Evolutionary conservation across 2,888 invertebrate genomes (phyloP).

Genomic region (Orgyia antiqua): DNA sequence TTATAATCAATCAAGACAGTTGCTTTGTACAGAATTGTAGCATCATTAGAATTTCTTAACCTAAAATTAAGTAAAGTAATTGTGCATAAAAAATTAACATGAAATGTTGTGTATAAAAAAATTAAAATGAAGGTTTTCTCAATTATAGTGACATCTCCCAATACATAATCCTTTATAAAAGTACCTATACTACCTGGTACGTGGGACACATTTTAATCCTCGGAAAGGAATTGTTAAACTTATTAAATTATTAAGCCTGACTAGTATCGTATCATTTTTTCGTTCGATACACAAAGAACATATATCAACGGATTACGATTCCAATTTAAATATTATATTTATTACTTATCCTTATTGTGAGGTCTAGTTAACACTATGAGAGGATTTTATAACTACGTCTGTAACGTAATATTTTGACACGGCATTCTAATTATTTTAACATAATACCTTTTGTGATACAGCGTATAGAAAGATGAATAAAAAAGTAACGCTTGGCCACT

Average conservation of each 20-base stretch:
- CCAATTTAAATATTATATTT: slow-evolving; percentile 56
- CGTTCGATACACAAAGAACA: slow-evolving; percentile 44
- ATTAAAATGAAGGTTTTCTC: no score
- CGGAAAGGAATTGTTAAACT: slow-evolving; percentile 53
- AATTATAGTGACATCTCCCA: slow-evolving; percentile 9
- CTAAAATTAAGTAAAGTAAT: no score
- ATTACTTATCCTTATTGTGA: slow-evolving; percentile 54
- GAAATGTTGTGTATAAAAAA: no score
- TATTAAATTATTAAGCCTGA: slow-evolving; percentile 60
- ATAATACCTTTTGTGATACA: slow-evolving; percentile 56
- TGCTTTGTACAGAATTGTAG: no score
- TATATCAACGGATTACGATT: slow-evolving; percentile 69
- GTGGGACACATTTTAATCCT: slow-evolving; percentile 39
- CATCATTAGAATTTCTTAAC: no score
- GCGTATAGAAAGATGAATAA: slow-evolving; percentile 34
- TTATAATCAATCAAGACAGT: no score
- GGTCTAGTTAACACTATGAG: slow-evolving; percentile 55
- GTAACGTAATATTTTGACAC: slow-evolving; percentile 68
- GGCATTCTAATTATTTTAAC: slow-evolving; percentile 66
- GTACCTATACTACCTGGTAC: slow-evolving; percentile 24
- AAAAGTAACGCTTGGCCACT: slow-evolving; percentile 31
- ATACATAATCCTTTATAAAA: slow-evolving; percentile 24
- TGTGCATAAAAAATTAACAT: no score
- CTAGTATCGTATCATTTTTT: slow-evolving; percentile 46
- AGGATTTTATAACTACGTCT: slow-evolving; percentile 43